phyloP scores from a whole-genome alignment of 2,888 invertebrate genomes.

The Heteropelma amictum region DNA sequence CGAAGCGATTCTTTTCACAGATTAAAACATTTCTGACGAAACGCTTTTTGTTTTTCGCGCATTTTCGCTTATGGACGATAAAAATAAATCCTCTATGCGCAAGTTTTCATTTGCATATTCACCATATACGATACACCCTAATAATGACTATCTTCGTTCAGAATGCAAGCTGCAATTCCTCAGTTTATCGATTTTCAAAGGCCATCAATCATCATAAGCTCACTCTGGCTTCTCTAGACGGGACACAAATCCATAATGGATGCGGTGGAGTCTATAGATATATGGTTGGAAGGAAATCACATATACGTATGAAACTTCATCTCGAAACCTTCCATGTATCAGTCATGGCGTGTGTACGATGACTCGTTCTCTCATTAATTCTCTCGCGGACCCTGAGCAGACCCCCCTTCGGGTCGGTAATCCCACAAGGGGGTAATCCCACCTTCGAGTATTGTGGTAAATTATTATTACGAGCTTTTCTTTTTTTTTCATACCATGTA shows the following conservation, averaged over 20 bases:
- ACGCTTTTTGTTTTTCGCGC: no score
- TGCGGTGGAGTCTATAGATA: constrained; percentile 19
- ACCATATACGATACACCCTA: neutral
- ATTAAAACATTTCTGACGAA: no score
- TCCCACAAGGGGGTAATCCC: constrained; percentile 40
- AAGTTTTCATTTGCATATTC: constrained; percentile 12
- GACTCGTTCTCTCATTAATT: constrained; percentile 45
- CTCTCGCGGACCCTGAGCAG: neutral
- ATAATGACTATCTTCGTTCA: neutral
- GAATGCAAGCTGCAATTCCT: constrained; percentile 5
- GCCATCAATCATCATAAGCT: constrained; percentile 49
- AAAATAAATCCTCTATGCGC: constrained; percentile 34
- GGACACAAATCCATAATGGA: constrained; percentile 48
- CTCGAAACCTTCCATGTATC: constrained; percentile 47
- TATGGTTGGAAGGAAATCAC: neutral
- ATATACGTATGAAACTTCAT: constrained; percentile 35
- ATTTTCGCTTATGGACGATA: no score
- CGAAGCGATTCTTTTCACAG: no score
- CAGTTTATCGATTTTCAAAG: constrained; percentile 51
- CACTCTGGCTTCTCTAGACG: constrained; percentile 11
- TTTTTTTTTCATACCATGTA: constrained; percentile 27
- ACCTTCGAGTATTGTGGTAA: constrained; percentile 34
- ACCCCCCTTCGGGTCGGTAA: constrained; percentile 19
- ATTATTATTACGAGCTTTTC: constrained; percentile 34
- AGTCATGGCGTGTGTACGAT: neutral